Evolutionary conservation across 2,888 invertebrate genomes (phyloP), one percentile per base, ranked within the genome.

Genomic region (Spisula subtruncata): DNA sequence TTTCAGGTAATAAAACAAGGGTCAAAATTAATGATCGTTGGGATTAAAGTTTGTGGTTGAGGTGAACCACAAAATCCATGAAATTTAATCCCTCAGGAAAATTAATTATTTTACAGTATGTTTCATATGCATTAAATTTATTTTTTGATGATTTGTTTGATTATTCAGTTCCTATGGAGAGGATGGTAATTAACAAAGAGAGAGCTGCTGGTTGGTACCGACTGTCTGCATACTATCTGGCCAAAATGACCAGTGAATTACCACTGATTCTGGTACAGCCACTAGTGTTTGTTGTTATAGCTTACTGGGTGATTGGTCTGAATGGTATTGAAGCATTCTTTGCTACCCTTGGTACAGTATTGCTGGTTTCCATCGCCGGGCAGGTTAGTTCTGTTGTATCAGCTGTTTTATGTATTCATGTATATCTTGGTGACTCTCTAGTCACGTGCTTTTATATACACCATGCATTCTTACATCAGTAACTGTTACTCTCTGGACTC

Each of bases 221-320:
- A 86, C 97, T 98, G 85, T 98, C 98, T 14, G 98, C 98, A 60
- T 98, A 98, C 96, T 98, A 98, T 97, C 96, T 98, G 96, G 98
- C 98, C 90, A 98, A 98, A 97, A 98, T 98, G 98, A 97, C 98
- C 91, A 98, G 98, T 89, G 98, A 98, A 96, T 96, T 98, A 94
- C 98, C 98, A 16, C 96, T 98, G 93, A 98, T 98, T 75, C 97
- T 98, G 94, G 98, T 98, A 80, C 97, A 98, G 95, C 98, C 98
- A 89, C 98, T 98, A 80, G 97, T 98, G 95, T 98, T 98, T 97
- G 98, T 98, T 96, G 97, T 98, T 95, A 98, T 98, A 94, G 98
- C 98, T 91, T 98, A 98, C 97, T 98, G 98, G 94, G 98, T 98
- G 97, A 97, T 98, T 96, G 98, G 98, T 91, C 97, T 98, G 95